Conservation (phyloP, 2,797 vertebrate genomes). For the Pangasius macronema region DNA sequence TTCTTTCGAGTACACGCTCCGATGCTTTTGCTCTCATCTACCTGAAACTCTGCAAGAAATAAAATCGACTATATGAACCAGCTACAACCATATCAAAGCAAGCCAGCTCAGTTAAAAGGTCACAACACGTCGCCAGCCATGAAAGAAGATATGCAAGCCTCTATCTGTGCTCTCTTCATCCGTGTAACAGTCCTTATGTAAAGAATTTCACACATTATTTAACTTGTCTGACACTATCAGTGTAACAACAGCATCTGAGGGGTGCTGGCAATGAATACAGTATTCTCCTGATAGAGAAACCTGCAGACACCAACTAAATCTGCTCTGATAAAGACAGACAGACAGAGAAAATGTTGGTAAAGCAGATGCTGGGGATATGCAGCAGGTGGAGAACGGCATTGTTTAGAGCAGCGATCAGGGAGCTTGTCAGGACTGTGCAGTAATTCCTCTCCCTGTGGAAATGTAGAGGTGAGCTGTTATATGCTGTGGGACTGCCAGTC, state of each 20-base stretch:
- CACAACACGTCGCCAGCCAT: constrained; percentile 64
- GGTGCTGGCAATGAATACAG: constrained; percentile 60
- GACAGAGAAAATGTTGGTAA: constrained; percentile 56
- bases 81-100: constrained; percentile 59
- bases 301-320: constrained; percentile 59
- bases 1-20: background rate
- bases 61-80: constrained; percentile 51
- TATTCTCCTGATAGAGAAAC: constrained; percentile 66
- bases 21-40: constrained; percentile 8
- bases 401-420: constrained; percentile 71
- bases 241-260: constrained; percentile 64
- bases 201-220: constrained; percentile 83
- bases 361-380: constrained; percentile 76
- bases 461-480: constrained; percentile 73
- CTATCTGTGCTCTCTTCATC: constrained; percentile 66
- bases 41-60: background rate
- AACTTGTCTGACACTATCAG: constrained; percentile 76
- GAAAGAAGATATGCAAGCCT: constrained; percentile 69
- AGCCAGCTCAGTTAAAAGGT: constrained; percentile 63
- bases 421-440: constrained; percentile 70
- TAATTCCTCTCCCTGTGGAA: constrained; percentile 80
- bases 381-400: constrained; percentile 74
- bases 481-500: constrained; percentile 72
- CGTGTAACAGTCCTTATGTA: constrained; percentile 73
- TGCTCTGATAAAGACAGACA: constrained; percentile 57